Evolutionary conservation across 2,113 vertebrate genomes (phyloP), one percentile per base, ranked within the genome.

Genomic region (Potamarius usumacintae): DNA sequence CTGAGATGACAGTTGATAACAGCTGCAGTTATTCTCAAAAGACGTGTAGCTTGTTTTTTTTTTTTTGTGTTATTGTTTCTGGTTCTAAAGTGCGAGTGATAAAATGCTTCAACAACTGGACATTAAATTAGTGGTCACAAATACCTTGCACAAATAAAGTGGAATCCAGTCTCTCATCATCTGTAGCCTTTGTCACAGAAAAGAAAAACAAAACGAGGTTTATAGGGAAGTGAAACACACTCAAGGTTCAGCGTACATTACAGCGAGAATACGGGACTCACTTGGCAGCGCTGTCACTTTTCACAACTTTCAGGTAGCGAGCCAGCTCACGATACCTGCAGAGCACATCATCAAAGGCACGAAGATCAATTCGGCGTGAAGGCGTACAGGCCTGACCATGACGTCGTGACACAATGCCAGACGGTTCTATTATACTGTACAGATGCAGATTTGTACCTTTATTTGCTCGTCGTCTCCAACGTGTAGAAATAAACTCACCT

Each of bases 291-390:
- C 90, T 72, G n/a, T 91, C 86, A 0, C 91, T 88, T 86, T 89
- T 90, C 78, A 96, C 93, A 4, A 94, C 92, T 83, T 91, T 90
- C 2, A 96, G 91, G 86, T 96, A 96, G 11, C 95, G 94, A 42
- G 89, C 90, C 88, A 96, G 62, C 80, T 96, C 94, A 86, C 92
- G 92, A 89, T 94, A 95, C 92, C 95, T 96, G 90, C 84, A 48
- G 85, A 55, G 42, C 42, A 4, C 55, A 57, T 0, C 7, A 53
- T 53, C 52, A 69, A 69, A 27, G 27, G 11, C 4, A 1, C 4
- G 20, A 5, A 6, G 7, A 22, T 62, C 58, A n/a, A 4, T 65
- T 1, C 5, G 7, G 60, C 22, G 60, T 65, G 4, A 65, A 63
- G 62, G 30, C 30, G 1, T 30, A 30, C 30, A 30, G 30, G 8